Evolutionary conservation across 2,113 vertebrate genomes (phyloP).

Genomic region (Xenopus tropicalis): UCB_Xtro_10.0 CM004443.2:118042501-118043000

Average conservation of each 20-base stretch:
- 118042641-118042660: constrained; percentile 12
- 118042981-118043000: too few relatives aligned
- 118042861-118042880: too few relatives aligned
- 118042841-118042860: constrained; percentile 12
- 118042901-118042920: too few relatives aligned
- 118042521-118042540: too few relatives aligned
- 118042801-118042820: constrained; percentile 39
- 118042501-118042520: too few relatives aligned
- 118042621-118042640: constrained; percentile 8
- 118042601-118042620: constrained; percentile 25
- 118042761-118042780: constrained; percentile 26
- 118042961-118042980: too few relatives aligned
- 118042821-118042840: constrained; percentile 40
- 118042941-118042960: too few relatives aligned
- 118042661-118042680: constrained; percentile 18
- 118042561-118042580: too few relatives aligned
- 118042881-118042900: too few relatives aligned
- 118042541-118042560: too few relatives aligned
- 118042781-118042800: constrained; percentile 40
- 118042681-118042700: neutral
- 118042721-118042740: constrained; percentile 25
- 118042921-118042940: too few relatives aligned
- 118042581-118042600: too few relatives aligned
- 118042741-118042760: constrained; percentile 20
- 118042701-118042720: constrained; percentile 31